Percentiles rank a stretch among this genome's conserved stretches.
Conservation (phyloP, 35 echinoderm and acorn worm species). For the Ptychodera flava region DNA sequence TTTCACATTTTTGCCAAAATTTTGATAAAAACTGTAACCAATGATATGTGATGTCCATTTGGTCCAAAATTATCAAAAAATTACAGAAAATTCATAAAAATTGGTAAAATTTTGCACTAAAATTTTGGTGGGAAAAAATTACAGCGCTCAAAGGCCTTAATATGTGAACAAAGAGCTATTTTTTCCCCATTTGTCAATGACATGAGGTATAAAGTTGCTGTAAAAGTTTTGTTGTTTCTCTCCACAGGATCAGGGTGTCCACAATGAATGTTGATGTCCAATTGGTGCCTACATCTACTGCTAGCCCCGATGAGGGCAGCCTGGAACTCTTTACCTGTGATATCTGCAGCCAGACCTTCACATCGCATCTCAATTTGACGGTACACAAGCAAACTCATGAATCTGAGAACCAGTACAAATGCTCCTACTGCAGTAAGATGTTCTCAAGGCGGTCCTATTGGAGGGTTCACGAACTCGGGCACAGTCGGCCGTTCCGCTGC, state of each 20-base stretch:
- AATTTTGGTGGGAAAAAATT: no score
- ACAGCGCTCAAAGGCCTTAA: no score
- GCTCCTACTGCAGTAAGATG: background rate
- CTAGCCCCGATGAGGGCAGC: background rate
- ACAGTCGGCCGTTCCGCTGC: background rate
- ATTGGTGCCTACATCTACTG: background rate
- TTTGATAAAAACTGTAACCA: no score
- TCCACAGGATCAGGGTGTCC: background rate
- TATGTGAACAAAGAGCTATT: no score
- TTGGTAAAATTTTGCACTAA: no score
- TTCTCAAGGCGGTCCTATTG: background rate
- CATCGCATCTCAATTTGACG: background rate
- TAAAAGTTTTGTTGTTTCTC: background rate
- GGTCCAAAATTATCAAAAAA: no score
- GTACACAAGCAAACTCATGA: background rate
- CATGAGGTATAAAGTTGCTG: background rate
- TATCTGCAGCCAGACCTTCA: background rate
- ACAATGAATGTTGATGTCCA: background rate
- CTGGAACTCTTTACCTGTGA: background rate
- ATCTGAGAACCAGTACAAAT: background rate
- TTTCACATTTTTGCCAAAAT: no score
- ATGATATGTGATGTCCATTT: no score
- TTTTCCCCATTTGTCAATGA: no score
- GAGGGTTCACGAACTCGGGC: conserved; percentile 7
- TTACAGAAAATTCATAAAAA: no score